Percentiles rank a stretch among this genome's conserved stretches.
phyloP scores from a whole-genome alignment of 2,888 invertebrate genomes.

The Andrena marginata region DNA sequence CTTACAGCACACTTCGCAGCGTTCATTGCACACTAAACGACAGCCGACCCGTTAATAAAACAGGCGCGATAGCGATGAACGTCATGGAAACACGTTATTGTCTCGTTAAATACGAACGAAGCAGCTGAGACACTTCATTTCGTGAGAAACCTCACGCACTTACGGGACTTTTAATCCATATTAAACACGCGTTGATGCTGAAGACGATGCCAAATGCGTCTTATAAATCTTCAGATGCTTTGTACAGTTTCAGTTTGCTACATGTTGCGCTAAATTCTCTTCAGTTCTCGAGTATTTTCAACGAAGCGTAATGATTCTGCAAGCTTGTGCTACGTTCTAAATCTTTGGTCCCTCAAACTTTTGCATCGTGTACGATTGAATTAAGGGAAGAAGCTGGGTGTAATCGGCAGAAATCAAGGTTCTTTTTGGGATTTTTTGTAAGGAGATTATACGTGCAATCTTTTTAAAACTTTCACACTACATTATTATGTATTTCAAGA shows the following conservation, averaged over 20 bases:
- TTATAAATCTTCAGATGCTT: neutral
- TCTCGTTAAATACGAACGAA: conserved; percentile 10
- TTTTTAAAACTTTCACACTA: too few relatives aligned
- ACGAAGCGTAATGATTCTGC: too few relatives aligned
- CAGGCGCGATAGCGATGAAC: conserved; percentile 20
- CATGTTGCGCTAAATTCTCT: neutral
- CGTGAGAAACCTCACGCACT: neutral
- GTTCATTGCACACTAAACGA: conserved; percentile 11
- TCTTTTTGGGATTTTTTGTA: too few relatives aligned
- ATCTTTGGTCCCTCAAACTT: too few relatives aligned
- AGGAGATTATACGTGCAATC: too few relatives aligned
- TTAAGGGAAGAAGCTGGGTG: too few relatives aligned
- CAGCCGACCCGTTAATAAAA: conserved; percentile 27
- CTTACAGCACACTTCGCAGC: neutral
- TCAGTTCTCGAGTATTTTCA: too few relatives aligned
- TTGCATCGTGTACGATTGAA: too few relatives aligned
- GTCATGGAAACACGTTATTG: conserved; percentile 25
- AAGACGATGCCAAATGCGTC: neutral
- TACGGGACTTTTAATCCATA: conserved; percentile 23
- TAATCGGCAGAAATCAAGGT: too few relatives aligned
- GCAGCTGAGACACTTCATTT: conserved; percentile 2
- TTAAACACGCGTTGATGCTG: neutral
- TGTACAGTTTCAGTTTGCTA: neutral
- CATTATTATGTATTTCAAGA: too few relatives aligned
- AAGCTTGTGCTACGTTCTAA: too few relatives aligned